Percentiles rank a stretch among this genome's conserved stretches.
These are phyloP conservation scores for Ciona savignyi DNA, from an alignment of 23 tunicate species.

Conservation along the genomic window DNA sequence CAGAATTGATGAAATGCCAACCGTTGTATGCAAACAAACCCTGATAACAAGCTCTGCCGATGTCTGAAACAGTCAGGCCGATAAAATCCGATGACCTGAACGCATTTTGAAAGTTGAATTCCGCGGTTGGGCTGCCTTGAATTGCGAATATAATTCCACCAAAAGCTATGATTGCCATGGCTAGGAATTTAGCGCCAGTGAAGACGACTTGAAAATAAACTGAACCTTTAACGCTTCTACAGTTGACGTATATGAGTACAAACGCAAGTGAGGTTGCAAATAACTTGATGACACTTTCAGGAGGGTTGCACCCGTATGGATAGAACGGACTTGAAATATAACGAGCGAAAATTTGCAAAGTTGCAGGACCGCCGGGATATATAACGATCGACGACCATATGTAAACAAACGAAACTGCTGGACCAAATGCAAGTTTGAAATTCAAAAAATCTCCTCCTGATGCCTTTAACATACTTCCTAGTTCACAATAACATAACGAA, in stretches of 20 bases:
- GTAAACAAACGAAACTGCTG: conserved; percentile 23
- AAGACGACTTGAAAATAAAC: conserved; percentile 40
- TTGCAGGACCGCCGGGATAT: conserved; percentile 9
- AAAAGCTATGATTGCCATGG: neutral
- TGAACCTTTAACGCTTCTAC: conserved; percentile 24
- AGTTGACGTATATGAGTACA: conserved; percentile 21
- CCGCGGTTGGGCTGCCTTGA: neutral
- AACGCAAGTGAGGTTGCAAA: conserved; percentile 8
- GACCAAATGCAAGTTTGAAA: conserved; percentile 48
- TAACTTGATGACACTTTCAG: conserved; percentile 28
- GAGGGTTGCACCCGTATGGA: conserved; percentile 24
- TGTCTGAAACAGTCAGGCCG: conserved; percentile 1
- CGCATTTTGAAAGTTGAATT: neutral
- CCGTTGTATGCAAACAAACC: conserved; percentile 59
- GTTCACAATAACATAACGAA: conserved; percentile 61
- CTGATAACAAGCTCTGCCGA: conserved; percentile 17
- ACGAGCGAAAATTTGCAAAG: conserved; percentile 23
- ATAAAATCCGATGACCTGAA: neutral
- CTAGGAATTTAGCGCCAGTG: conserved; percentile 1
- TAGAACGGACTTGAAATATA: conserved; percentile 37
- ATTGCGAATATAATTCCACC: neutral
- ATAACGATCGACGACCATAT: neutral
- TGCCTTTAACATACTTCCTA: conserved; percentile 26
- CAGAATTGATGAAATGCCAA: conserved; percentile 4
- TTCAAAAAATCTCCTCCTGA: conserved; percentile 49